These are phyloP conservation scores for Choristoneura rosaceana DNA, from an alignment of 2,888 invertebrate genomes.

Conservation along the genomic window DNA sequence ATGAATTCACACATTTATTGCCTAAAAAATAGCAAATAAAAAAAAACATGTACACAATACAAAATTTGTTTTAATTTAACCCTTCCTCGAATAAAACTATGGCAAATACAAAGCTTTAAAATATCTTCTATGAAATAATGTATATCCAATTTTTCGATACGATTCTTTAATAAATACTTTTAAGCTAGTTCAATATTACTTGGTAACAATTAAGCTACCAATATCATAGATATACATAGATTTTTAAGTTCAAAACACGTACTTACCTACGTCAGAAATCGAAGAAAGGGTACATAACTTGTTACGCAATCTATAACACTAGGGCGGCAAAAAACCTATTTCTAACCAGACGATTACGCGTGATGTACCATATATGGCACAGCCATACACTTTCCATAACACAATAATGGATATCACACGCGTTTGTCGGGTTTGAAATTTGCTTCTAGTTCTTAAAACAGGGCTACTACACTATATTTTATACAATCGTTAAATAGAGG, in stretches of 20 bases:
- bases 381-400: neutral
- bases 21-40: constrained; percentile 49
- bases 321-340: neutral
- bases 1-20: constrained; percentile 54
- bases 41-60: constrained; percentile 42
- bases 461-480: neutral
- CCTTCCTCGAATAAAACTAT: constrained; percentile 31
- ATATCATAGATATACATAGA: neutral
- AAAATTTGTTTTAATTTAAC: constrained; percentile 43
- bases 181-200: constrained; percentile 24
- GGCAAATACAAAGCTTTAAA: constrained; percentile 18
- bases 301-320: neutral
- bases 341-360: neutral
- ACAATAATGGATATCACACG: neutral
- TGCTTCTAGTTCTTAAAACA: neutral
- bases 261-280: constrained; percentile 13
- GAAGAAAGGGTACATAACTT: constrained; percentile 12
- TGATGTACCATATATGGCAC: neutral
- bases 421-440: neutral
- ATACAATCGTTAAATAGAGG: too few relatives aligned
- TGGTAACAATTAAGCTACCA: neutral
- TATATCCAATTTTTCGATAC: neutral
- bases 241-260: constrained; percentile 18
- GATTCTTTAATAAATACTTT: constrained; percentile 31
- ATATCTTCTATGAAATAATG: neutral